A percentile compares a stretch with the other conserved stretches of the same genome.
These are phyloP conservation scores for Nylanderia fulva DNA, from an alignment of 1,140 invertebrate genomes.

Conservation along the genomic window DNA sequence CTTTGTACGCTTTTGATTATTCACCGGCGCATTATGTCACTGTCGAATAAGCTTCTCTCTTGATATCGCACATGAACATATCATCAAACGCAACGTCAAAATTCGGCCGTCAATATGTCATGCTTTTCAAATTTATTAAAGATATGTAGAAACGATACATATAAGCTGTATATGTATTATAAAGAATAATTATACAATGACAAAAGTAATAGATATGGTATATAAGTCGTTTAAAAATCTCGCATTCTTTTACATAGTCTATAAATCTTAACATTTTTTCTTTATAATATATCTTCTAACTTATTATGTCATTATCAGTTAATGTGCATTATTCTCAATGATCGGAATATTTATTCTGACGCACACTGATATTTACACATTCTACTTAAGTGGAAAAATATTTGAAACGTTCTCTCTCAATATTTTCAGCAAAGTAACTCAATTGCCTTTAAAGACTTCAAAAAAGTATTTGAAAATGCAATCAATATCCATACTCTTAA, in stretches of 20 bases:
- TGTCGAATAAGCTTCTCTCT: neutral
- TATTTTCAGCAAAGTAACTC: neutral
- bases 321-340: neutral
- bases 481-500: neutral
- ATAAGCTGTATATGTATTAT: neutral
- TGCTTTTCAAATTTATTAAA: slow-evolving; percentile 4
- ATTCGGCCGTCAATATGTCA: neutral
- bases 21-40: slow-evolving; percentile 18
- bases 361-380: neutral
- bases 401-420: too few relatives aligned
- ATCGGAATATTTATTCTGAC: neutral
- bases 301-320: too few relatives aligned
- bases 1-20: slow-evolving; percentile 45
- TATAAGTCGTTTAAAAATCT: neutral
- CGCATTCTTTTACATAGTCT: neutral
- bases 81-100: slow-evolving; percentile 16
- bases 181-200: neutral
- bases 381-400: neutral
- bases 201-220: neutral
- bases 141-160: neutral
- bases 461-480: neutral
- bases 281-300: neutral
- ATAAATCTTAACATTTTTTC: neutral
- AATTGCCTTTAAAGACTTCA: neutral
- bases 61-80: neutral